Evolutionary conservation across 2,113 vertebrate genomes (phyloP).

Genomic region (Zosterops pallidus): DNA sequence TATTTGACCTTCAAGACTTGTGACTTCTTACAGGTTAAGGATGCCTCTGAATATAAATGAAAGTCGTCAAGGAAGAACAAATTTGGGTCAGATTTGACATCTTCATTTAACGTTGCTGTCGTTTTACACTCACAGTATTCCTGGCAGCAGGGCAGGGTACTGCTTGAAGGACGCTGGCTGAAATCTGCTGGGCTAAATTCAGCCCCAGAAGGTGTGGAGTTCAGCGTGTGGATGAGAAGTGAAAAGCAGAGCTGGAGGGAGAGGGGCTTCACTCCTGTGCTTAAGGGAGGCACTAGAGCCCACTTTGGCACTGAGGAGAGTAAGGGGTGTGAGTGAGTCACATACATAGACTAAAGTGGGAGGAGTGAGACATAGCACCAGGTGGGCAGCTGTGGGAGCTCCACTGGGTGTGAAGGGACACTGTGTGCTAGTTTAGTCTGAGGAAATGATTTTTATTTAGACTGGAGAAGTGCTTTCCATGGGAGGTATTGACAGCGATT

Average conservation of each 20-base stretch:
- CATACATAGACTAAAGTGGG: background rate
- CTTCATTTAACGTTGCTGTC: background rate
- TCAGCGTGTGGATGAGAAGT: background rate
- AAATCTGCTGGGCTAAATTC: background rate
- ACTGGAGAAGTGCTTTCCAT: background rate
- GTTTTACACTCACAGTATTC: accelerated
- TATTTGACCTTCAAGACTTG: background rate
- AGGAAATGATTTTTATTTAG: background rate
- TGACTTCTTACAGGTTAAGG: background rate
- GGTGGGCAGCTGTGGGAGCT: background rate
- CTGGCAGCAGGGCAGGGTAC: background rate
- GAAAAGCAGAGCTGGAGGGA: background rate
- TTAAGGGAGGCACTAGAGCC: background rate
- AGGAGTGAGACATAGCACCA: background rate
- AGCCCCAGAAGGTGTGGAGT: background rate
- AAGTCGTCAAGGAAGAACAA: background rate
- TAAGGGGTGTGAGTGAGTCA: background rate
- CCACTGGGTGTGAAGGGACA: background rate
- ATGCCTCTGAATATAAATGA: background rate
- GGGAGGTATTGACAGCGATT: background rate
- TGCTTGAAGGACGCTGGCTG: background rate
- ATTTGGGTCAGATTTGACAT: background rate
- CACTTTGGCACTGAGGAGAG: background rate
- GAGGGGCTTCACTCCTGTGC: accelerated
- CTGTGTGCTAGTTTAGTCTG: background rate